phyloP scores from a whole-genome alignment of 2,797 vertebrate species.

The Mus minutoides region DNA sequence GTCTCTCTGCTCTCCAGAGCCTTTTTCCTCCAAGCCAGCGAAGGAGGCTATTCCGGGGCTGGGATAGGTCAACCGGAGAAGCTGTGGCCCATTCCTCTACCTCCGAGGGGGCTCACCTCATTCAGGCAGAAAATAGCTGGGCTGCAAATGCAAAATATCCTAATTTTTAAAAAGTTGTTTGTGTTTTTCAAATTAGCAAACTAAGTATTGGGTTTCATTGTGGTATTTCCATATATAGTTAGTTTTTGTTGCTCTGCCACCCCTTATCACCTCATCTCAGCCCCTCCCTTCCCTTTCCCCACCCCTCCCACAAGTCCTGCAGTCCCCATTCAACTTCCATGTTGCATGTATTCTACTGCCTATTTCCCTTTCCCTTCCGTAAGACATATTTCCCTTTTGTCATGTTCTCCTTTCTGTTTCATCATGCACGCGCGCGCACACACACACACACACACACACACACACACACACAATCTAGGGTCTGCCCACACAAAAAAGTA shows the following conservation, averaged over 20 bases:
- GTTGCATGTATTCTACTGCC: background rate
- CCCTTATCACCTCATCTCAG: background rate
- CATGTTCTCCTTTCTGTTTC: background rate
- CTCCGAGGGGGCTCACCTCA: background rate
- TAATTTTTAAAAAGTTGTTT: background rate
- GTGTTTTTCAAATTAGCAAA: background rate
- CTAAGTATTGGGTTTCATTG: background rate
- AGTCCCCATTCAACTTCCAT: background rate
- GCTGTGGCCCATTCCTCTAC: background rate
- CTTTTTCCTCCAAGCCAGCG: background rate
- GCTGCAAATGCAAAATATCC: background rate
- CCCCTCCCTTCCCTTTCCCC: background rate
- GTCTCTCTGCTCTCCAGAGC: background rate
- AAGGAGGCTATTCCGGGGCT: constrained; percentile 5
- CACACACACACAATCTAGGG: background rate
- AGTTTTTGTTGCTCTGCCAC: background rate
- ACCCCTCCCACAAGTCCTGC: background rate
- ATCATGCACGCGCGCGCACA: background rate
- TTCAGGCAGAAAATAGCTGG: background rate
- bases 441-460: background rate
- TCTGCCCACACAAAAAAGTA: background rate
- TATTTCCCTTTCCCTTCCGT: background rate
- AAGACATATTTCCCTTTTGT: background rate
- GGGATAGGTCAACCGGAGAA: background rate
- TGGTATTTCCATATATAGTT: background rate